Base-by-base conservation (phyloP, 1,140 invertebrate genomes). In the Drosophila repleta region DNA sequence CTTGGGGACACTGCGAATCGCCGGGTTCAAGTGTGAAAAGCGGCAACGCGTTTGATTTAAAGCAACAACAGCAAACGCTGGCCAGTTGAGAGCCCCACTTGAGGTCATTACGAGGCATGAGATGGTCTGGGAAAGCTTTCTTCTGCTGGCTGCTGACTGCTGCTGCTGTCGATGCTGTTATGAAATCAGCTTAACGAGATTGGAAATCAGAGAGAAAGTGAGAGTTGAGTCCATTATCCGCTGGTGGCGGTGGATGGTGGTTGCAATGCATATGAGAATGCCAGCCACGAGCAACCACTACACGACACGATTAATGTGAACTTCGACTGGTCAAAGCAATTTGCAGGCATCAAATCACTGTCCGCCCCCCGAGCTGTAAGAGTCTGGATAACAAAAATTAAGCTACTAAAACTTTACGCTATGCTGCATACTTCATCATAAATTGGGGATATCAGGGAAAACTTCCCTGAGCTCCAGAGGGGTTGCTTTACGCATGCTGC, bases 141-240 rank as follows among this genome's bases (percentile, higher is more conserved):
- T 46, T 46, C 45, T 13, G 24, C 29, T n/a, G 39, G 17, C 24
- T 58, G 45, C 48, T 64, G 21, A 15, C 48, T 56, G 41, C 37
- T 43, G 8, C 21, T 29, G 43, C 69, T 58, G 66, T 72, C 79
- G 71, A 35, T 70, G 77, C 81, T 77, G 69, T 85, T 85, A 85
- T 85, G 83, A 85, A 85, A 85, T 85, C 82, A 85, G 81, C 81
- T 85, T 85, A 85, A 85, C 81, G 61, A 85, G 83, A 85, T 85
- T 85, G 82, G 71, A 85, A 85, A 85, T 85, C 81, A 76, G 81
- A 85, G 60, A 67, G 52, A 74, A 69, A 73, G 67, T 10, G 63
- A 63, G 18, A 69, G 46, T 60, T 51, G 72, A 71, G 60, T 82
- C 73, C 77, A 84, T 85, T 87, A 85, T 65, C 52, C 72, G 39